Evolutionary conservation across 30 jellyfish, hydroid and myxozoan species (phyloP).

Genomic region (Aurelia sp.): DNA sequence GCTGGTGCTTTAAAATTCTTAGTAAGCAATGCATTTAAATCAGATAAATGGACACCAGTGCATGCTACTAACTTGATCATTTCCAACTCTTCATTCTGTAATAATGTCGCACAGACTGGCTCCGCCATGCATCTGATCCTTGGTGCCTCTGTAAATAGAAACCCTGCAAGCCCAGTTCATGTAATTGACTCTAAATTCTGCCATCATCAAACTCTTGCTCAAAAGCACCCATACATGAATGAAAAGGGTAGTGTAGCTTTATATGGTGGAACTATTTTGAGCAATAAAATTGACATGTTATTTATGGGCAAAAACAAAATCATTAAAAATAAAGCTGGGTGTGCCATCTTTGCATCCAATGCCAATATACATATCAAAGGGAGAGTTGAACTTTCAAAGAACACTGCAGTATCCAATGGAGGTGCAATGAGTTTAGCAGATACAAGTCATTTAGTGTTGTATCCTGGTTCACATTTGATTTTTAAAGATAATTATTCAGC

Average conservation of each 20-base stretch:
- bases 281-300: conserved; percentile 65
- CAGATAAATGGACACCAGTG: background rate
- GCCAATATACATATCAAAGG: conserved; percentile 69
- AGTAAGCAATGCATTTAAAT: background rate
- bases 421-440: conserved; percentile 89
- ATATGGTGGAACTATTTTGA: conserved; percentile 74
- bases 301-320: conserved; percentile 61
- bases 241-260: conserved; percentile 45
- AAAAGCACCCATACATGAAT: background rate
- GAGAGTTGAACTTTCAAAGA: conserved; percentile 31
- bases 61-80: conserved; percentile 29
- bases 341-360: conserved; percentile 83
- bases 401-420: conserved; percentile 67
- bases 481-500: conserved; percentile 72
- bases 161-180: conserved; percentile 24
- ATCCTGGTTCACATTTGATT: conserved; percentile 54
- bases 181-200: conserved; percentile 61
- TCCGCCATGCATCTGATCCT: conserved; percentile 75
- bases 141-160: conserved; percentile 5
- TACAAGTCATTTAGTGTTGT: conserved; percentile 73
- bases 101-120: conserved; percentile 76
- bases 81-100: conserved; percentile 9
- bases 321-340: conserved; percentile 34
- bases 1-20: conserved; percentile 84
- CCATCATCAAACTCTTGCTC: conserved; percentile 37